Evolutionary conservation across 2,113 vertebrate species (phyloP).

Genomic region (Electrona antarctica): DNA sequence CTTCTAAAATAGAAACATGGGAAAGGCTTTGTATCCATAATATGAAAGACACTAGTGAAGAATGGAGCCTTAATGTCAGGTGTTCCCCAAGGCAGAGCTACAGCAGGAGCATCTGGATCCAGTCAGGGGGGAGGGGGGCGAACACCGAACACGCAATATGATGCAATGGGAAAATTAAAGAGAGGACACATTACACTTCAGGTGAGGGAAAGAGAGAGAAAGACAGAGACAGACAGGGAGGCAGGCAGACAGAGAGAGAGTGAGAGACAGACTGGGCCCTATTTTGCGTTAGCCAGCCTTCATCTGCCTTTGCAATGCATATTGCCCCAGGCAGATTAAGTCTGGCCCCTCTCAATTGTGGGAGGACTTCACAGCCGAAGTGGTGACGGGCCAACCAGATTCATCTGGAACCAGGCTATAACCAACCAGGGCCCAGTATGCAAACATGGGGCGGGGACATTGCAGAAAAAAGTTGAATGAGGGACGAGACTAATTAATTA

Average conservation of each 20-base stretch:
- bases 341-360: no score
- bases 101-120: slow-evolving; percentile 59
- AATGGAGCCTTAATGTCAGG: slow-evolving; percentile 70
- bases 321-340: no score
- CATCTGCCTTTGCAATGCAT: no score
- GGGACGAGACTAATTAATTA: no score
- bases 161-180: slow-evolving; percentile 37
- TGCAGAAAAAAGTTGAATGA: no score
- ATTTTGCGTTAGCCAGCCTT: no score
- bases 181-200: slow-evolving; percentile 37
- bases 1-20: slow-evolving; percentile 50
- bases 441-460: no score
- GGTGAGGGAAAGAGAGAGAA: not conserved
- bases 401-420: no score
- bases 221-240: not conserved
- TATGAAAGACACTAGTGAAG: slow-evolving; percentile 69
- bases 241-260: not conserved
- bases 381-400: no score
- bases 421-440: no score
- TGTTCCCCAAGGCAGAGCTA: slow-evolving; percentile 61
- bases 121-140: slow-evolving; percentile 48
- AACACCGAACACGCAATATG: slow-evolving; percentile 23
- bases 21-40: slow-evolving; percentile 66
- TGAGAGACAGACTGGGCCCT: no score
- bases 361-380: no score